Percentiles rank a stretch among this genome's conserved stretches.
phyloP scores from a whole-genome alignment of 2,113 vertebrate genomes.

The Nothocercus julius region DNA sequence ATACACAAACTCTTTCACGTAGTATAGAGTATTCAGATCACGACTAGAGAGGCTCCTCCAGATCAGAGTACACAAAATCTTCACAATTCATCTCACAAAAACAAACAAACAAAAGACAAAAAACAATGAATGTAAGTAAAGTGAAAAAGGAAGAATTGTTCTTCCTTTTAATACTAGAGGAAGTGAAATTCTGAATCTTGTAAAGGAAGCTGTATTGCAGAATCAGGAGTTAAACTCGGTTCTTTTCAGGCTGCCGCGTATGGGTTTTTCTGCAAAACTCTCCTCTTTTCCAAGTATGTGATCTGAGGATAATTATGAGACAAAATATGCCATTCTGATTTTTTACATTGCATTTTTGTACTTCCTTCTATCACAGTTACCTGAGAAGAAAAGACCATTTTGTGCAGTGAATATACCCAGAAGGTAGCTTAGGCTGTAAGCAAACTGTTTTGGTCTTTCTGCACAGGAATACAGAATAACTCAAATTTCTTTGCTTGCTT shows the following conservation, averaged over 20 bases:
- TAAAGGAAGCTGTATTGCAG: not conserved
- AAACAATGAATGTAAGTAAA: not conserved
- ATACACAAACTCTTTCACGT: not conserved
- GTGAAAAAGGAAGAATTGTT: not conserved
- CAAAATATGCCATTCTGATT: not conserved
- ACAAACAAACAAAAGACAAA: not conserved
- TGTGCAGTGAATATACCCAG: not conserved
- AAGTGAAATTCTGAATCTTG: not conserved
- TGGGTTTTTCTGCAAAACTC: not conserved
- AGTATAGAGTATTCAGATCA: not conserved
- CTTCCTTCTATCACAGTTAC: not conserved
- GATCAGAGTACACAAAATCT: not conserved
- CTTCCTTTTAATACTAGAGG: not conserved
- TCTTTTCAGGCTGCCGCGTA: not conserved
- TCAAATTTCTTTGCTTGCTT: not conserved
- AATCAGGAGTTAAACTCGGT: not conserved
- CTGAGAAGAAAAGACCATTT: not conserved
- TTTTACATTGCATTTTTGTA: not conserved
- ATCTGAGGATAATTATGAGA: not conserved
- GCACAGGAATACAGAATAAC: not conserved
- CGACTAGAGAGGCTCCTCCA: not conserved
- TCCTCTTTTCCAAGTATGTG: not conserved
- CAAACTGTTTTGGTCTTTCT: slow-evolving; percentile 12
- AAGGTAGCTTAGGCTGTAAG: slow-evolving; percentile 5
- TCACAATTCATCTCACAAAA: not conserved